A percentile compares a stretch with the other conserved stretches of the same genome.
These are phyloP conservation scores for Aporophyla lueneburgensis DNA, from an alignment of 2,888 invertebrate genomes.

Conservation along the genomic window DNA sequence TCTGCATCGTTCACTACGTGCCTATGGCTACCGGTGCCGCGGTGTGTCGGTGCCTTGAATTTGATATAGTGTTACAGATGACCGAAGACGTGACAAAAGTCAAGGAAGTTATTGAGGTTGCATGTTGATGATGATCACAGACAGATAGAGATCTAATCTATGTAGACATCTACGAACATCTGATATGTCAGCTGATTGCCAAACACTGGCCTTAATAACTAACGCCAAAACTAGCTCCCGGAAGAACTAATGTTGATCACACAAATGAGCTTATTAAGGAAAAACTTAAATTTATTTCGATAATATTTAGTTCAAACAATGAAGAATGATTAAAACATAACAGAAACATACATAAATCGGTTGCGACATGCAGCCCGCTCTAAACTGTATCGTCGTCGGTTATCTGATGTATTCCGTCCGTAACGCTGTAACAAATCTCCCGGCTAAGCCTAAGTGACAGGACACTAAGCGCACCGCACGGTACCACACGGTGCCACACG, in stretches of 20 bases:
- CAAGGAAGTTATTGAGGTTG: neutral
- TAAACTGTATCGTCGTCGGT: constrained; percentile 28
- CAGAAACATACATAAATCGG: constrained; percentile 43
- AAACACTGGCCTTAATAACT: constrained; percentile 7
- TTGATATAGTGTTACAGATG: neutral
- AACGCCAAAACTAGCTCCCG: constrained; percentile 6
- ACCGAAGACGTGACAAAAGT: neutral
- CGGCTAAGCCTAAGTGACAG: constrained; percentile 60
- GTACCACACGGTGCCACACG: constrained; percentile 4
- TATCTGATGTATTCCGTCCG: constrained; percentile 47
- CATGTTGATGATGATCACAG: neutral
- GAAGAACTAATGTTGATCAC: constrained; percentile 14
- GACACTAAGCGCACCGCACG: constrained; percentile 14
- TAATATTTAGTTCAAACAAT: constrained; percentile 1
- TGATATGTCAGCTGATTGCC: constrained; percentile 18
- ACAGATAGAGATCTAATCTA: constrained; percentile 37
- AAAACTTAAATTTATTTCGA: neutral
- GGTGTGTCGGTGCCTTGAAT: too few relatives aligned
- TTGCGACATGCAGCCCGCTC: constrained; percentile 35
- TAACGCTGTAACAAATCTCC: constrained; percentile 48
- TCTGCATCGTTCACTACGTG: neutral
- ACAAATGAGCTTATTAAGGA: neutral
- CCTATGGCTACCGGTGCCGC: too few relatives aligned
- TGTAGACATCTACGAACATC: constrained; percentile 21
- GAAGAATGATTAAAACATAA: constrained; percentile 9